phyloP scores from a whole-genome alignment of 1,140 invertebrate species.

The Aphelenchoides besseyi region DNA sequence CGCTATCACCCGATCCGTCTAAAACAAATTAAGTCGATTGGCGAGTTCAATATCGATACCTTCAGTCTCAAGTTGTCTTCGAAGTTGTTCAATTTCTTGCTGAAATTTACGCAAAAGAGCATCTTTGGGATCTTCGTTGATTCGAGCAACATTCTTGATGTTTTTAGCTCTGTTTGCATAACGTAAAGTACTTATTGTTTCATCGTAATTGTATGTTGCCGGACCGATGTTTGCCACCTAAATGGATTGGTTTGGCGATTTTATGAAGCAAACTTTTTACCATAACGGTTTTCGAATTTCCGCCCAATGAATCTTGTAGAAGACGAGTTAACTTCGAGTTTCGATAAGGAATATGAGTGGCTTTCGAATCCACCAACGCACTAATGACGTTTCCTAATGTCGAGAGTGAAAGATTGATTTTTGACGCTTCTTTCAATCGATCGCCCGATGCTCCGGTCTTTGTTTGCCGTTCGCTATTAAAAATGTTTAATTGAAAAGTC shows the following conservation, averaged over 20 bases:
- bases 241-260: slow-evolving; percentile 29
- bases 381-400: slow-evolving; percentile 89
- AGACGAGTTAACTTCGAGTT: slow-evolving; percentile 86
- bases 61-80: slow-evolving; percentile 73
- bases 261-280: slow-evolving; percentile 64
- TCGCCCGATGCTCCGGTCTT: slow-evolving; percentile 86
- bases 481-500: slow-evolving; percentile 20
- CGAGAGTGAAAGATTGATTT: slow-evolving; percentile 89
- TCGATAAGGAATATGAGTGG: slow-evolving; percentile 89
- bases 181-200: slow-evolving; percentile 89
- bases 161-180: slow-evolving; percentile 96
- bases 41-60: slow-evolving; percentile 36
- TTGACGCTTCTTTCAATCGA: slow-evolving; percentile 84
- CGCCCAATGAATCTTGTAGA: slow-evolving; percentile 87
- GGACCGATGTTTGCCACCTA: slow-evolving; percentile 89
- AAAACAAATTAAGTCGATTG: slow-evolving; percentile 40
- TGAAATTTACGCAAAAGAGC: slow-evolving; percentile 90
- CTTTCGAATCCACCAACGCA: slow-evolving; percentile 86
- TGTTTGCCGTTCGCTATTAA: slow-evolving; percentile 55
- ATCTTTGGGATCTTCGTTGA: slow-evolving; percentile 98
- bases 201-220: slow-evolving; percentile 92
- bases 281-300: slow-evolving; percentile 95
- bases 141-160: slow-evolving; percentile 88
- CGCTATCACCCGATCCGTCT: slow-evolving; percentile 53
- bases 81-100: slow-evolving; percentile 87